These are phyloP conservation scores for Alethe diademata DNA, from an alignment of 2,113 vertebrate genomes.

Conservation along the genomic window DNA sequence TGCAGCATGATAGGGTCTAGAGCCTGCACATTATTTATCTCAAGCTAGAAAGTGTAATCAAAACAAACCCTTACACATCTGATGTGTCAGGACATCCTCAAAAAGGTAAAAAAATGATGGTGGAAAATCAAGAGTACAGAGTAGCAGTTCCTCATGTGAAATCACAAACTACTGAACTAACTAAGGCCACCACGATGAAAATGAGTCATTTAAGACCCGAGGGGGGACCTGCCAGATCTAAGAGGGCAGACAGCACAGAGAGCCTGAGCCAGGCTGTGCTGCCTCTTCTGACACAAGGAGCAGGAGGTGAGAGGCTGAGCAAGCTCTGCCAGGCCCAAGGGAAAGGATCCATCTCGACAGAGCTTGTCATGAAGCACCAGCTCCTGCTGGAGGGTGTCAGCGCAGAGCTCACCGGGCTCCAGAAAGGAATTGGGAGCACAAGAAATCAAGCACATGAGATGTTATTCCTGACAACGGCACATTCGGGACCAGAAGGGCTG, in stretches of 20 bases:
- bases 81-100: not conserved
- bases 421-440: not conserved
- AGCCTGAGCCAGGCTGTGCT: not conserved
- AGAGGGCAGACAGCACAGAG: not conserved
- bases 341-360: not conserved
- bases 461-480: not conserved
- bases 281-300: not conserved
- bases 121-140: not conserved
- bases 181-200: not conserved
- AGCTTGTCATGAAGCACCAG: not conserved
- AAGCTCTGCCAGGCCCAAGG: not conserved
- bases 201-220: not conserved
- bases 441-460: not conserved
- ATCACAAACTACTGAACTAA: not conserved
- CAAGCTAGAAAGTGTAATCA: not conserved
- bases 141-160: not conserved
- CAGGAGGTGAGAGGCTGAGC: not conserved
- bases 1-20: not conserved
- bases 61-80: not conserved
- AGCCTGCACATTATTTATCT: not conserved
- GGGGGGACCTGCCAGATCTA: not conserved
- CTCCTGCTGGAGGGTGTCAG: not conserved
- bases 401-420: not conserved
- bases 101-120: not conserved
- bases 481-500: not conserved